phyloP scores from a whole-genome alignment of 2,888 invertebrate species.

The Dryomyza anilis region DNA sequence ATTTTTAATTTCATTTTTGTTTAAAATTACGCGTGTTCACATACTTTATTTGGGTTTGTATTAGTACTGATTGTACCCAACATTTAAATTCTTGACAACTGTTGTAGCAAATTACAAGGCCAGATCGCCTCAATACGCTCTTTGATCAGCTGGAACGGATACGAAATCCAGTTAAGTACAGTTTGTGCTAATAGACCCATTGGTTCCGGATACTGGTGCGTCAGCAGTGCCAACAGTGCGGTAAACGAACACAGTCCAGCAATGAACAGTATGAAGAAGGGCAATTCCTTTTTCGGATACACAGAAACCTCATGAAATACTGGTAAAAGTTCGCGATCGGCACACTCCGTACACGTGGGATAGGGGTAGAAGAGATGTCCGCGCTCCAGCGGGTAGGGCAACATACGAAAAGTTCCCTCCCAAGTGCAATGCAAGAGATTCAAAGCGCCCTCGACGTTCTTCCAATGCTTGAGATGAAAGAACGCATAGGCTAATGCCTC shows the following conservation, averaged over 20 bases:
- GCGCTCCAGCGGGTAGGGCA: conserved; percentile 86
- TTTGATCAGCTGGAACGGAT: conserved; percentile 79
- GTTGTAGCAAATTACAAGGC: conserved; percentile 81
- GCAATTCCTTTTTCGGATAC: conserved; percentile 90
- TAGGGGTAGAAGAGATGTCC: conserved; percentile 92
- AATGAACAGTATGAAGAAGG: conserved; percentile 90
- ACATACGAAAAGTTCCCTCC: conserved; percentile 92
- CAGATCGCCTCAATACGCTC: conserved; percentile 77
- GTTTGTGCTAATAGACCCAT: conserved; percentile 84
- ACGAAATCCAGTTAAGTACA: conserved; percentile 77
- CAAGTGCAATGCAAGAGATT: conserved; percentile 89
- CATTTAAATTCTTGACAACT: conserved; percentile 72
- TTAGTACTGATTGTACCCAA: conserved; percentile 41
- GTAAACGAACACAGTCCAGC: conserved; percentile 92
- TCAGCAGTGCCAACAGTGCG: conserved; percentile 83
- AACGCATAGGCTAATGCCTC: conserved; percentile 97
- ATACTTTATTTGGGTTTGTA: conserved; percentile 25
- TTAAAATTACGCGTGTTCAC: conserved; percentile 13
- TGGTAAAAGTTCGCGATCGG: conserved; percentile 88
- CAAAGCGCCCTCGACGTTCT: conserved; percentile 91
- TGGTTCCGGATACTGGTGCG: conserved; percentile 89
- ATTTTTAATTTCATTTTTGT: neutral
- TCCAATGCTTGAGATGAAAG: conserved; percentile 96
- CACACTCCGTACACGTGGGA: conserved; percentile 90
- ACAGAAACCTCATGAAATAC: conserved; percentile 90